Conservation (phyloP, 2,797 vertebrate genomes). For the Orientallactaga sibirica region DNA sequence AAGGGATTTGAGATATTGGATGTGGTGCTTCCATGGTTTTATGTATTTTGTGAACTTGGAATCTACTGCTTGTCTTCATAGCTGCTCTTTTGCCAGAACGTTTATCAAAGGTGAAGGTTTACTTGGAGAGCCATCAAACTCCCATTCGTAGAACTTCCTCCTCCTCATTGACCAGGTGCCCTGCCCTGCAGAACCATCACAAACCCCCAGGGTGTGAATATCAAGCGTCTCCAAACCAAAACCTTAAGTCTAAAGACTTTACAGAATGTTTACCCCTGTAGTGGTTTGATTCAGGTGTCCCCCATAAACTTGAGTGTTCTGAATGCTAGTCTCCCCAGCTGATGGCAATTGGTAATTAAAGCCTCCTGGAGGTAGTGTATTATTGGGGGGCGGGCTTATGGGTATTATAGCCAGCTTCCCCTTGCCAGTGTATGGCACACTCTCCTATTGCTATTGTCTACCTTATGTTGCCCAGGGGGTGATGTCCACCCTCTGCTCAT, state of each 20-base stretch:
- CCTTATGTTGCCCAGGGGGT: too few relatives aligned
- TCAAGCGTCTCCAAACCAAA: neutral
- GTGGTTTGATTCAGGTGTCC: too few relatives aligned
- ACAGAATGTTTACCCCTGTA: neutral
- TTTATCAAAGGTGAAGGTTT: neutral
- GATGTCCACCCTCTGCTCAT: too few relatives aligned
- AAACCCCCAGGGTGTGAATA: neutral
- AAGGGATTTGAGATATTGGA: neutral
- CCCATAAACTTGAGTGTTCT: too few relatives aligned
- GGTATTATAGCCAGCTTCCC: too few relatives aligned
- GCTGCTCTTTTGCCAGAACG: neutral
- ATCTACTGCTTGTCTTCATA: neutral
- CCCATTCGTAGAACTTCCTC: constrained; percentile 1
- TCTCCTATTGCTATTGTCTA: too few relatives aligned
- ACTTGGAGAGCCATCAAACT: neutral
- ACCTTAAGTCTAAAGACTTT: neutral
- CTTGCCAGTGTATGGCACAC: too few relatives aligned
- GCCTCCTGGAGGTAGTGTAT: too few relatives aligned
- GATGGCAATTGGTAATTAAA: too few relatives aligned
- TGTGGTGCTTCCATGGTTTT: neutral
- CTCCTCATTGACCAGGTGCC: too few relatives aligned
- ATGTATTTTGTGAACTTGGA: neutral
- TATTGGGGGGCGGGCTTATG: too few relatives aligned
- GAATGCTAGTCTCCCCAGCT: too few relatives aligned
- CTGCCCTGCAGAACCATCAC: neutral